A percentile compares a stretch with the other conserved stretches of the same genome.
Conservation (phyloP, 1,140 invertebrate genomes). For the Anoplophora glabripennis region DNA sequence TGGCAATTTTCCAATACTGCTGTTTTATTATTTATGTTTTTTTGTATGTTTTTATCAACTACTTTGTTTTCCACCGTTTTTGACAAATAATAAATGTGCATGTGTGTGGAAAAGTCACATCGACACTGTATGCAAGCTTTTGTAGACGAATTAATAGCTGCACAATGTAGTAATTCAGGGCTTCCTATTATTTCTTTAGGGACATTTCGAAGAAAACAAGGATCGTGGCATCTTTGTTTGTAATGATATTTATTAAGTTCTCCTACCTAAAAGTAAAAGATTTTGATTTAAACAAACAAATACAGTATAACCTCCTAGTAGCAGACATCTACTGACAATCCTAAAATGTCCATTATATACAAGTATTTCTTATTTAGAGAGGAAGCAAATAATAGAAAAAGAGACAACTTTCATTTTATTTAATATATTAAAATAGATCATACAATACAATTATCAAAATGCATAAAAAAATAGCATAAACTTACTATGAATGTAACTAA, state of each 20-base stretch:
- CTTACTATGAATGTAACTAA: too few relatives aligned
- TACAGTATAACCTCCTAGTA: too few relatives aligned
- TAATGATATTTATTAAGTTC: constrained; percentile 34
- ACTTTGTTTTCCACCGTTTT: constrained; percentile 24
- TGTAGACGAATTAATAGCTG: constrained; percentile 26
- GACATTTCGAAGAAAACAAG: constrained; percentile 35
- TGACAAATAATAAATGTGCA: constrained; percentile 40
- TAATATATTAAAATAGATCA: too few relatives aligned
- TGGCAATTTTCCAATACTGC: constrained; percentile 19
- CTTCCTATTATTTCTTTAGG: constrained; percentile 35
- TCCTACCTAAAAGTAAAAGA: too few relatives aligned
- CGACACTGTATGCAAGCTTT: constrained; percentile 33
- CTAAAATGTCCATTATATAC: too few relatives aligned
- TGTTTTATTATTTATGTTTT: constrained; percentile 26
- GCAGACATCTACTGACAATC: too few relatives aligned
- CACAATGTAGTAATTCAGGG: constrained; percentile 32
- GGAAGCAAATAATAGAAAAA: too few relatives aligned
- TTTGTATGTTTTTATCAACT: constrained; percentile 18
- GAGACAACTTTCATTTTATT: too few relatives aligned
- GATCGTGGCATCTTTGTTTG: constrained; percentile 39
- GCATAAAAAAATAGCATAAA: too few relatives aligned
- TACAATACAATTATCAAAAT: too few relatives aligned
- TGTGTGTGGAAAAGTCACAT: constrained; percentile 33
- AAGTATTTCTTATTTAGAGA: too few relatives aligned
- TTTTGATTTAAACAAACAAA: too few relatives aligned